Percentiles rank a stretch among this genome's conserved stretches.
phyloP scores from a whole-genome alignment of 2,888 invertebrate genomes.

The Amphimallon solstitiale region DNA sequence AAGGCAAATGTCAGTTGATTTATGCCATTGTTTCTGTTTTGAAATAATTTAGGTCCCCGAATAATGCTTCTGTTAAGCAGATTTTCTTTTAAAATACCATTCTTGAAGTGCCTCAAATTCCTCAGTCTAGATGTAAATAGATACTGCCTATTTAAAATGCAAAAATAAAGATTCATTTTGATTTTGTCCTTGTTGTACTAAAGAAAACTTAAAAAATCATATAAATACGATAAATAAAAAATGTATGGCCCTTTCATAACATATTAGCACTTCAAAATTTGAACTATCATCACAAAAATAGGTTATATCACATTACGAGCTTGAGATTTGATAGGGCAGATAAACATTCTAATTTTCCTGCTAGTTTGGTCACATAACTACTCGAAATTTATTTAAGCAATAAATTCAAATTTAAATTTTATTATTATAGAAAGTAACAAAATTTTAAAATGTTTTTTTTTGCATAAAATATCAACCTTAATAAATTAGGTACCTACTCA shows the following conservation, averaged over 20 bases:
- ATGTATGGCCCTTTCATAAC: conserved; percentile 1
- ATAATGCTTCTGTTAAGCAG: neutral
- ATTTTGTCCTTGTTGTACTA: neutral
- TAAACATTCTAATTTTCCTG: neutral
- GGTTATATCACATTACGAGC: conserved; percentile 11
- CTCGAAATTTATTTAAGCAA: too few species aligned
- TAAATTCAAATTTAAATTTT: too few species aligned
- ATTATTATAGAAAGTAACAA: too few species aligned
- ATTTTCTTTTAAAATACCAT: conserved; percentile 14
- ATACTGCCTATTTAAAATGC: conserved; percentile 33
- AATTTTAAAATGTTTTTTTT: too few species aligned
- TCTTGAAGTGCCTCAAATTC: conserved; percentile 27
- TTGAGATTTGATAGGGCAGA: neutral
- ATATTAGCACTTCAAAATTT: conserved; percentile 16
- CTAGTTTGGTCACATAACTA: conserved; percentile 25
- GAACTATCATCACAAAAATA: conserved; percentile 6
- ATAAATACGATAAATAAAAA: conserved; percentile 7
- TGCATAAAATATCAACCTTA: too few species aligned
- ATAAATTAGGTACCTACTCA: neutral
- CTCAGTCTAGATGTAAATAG: conserved; percentile 12
- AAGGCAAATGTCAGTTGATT: conserved; percentile 37
- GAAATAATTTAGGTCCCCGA: neutral
- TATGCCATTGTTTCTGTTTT: conserved; percentile 32
- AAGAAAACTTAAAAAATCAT: conserved; percentile 10
- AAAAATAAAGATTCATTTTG: conserved; percentile 39